These are phyloP conservation scores for Tridacna crocea DNA, from an alignment of 2,888 invertebrate species.

Conservation along the genomic window DNA sequence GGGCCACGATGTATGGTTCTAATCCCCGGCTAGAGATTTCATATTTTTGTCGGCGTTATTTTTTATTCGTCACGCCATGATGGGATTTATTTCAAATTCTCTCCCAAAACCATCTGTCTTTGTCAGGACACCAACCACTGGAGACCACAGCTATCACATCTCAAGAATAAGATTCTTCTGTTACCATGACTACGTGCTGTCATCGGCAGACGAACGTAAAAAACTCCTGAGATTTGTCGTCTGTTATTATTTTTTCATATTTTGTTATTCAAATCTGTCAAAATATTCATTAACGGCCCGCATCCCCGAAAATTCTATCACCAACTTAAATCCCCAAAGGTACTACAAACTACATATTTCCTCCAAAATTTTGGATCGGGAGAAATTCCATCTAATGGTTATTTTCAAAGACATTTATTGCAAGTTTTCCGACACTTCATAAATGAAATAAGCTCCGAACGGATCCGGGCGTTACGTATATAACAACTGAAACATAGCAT, in stretches of 20 bases:
- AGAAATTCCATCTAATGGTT: conserved; percentile 28
- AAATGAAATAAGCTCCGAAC: conserved; percentile 18
- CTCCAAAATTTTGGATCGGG: conserved; percentile 13
- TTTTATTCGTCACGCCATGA: conserved; percentile 2
- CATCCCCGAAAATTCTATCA: conserved; percentile 57
- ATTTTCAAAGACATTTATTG: conserved; percentile 27
- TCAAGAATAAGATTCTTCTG: conserved; percentile 16
- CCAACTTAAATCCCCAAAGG: conserved; percentile 34
- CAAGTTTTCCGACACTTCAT: conserved; percentile 18
- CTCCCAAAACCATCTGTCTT: conserved; percentile 6
- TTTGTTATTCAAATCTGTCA: conserved; percentile 60
- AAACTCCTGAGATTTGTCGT: conserved; percentile 18
- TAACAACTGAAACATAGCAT: no score
- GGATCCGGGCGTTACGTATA: not conserved
- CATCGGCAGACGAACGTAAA: conserved; percentile 26
- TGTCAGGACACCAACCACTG: conserved; percentile 5
- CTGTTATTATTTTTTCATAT: conserved; percentile 26
- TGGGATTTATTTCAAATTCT: conserved; percentile 9
- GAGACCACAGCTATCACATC: conserved; percentile 16
- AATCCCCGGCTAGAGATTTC: not conserved
- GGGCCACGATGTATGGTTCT: no score
- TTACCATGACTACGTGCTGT: conserved; percentile 22
- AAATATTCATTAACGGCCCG: conserved; percentile 61
- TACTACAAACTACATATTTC: conserved; percentile 26
- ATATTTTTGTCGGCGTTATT: not conserved